Conservation (phyloP, 2,797 vertebrate genomes). For the Oceanodroma leucorhoa region DNA sequence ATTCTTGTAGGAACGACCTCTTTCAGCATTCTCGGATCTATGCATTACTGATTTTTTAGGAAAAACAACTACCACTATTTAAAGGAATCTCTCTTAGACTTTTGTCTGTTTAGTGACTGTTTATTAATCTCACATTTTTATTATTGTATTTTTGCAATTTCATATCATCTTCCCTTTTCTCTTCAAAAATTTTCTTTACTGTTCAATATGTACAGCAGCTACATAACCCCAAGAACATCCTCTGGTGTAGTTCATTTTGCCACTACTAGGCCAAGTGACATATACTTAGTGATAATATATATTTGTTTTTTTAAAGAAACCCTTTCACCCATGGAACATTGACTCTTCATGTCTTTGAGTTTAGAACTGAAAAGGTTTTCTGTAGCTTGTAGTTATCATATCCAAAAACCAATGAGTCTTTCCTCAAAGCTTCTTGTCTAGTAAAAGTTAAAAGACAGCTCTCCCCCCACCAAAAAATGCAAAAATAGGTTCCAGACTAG, state of each 20-base stretch:
- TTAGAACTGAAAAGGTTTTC: neutral
- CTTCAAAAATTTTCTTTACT: neutral
- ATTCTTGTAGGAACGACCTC: neutral
- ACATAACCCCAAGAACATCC: neutral
- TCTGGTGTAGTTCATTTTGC: neutral
- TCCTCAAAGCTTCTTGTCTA: neutral
- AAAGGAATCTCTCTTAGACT: neutral
- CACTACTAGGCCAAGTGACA: neutral
- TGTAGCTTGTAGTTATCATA: neutral
- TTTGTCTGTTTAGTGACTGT: neutral
- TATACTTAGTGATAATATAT: neutral
- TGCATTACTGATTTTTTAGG: neutral
- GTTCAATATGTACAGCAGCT: neutral
- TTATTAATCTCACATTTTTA: neutral
- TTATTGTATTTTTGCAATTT: neutral
- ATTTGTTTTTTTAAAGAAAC: neutral
- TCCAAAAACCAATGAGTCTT: neutral
- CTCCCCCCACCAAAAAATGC: neutral
- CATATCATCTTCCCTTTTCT: neutral
- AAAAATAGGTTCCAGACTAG: neutral
- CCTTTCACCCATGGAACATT: accelerated
- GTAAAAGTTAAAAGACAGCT: neutral
- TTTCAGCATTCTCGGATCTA: neutral
- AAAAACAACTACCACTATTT: neutral
- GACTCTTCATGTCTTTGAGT: neutral